phyloP scores from a whole-genome alignment of 2,113 vertebrate genomes.

The Rhegmatorhina hoffmannsi region DNA sequence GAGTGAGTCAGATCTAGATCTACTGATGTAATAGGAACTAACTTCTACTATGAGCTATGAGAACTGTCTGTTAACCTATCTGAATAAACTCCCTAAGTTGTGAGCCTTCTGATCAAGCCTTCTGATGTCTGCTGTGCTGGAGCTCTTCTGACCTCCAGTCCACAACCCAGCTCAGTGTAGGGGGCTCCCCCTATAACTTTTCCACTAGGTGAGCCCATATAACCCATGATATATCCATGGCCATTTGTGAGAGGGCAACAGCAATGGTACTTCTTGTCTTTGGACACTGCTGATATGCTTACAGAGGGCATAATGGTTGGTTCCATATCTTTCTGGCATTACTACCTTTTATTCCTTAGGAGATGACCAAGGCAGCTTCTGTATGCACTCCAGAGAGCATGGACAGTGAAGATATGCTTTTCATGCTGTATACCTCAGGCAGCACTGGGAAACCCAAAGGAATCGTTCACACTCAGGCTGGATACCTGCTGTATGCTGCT shows the following conservation, averaged over 20 bases:
- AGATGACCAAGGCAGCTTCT: constrained; percentile 79
- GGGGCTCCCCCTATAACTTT: neutral
- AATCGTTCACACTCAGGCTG: constrained; percentile 89
- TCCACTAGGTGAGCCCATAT: neutral
- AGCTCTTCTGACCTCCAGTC: too few species aligned
- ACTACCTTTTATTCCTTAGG: constrained; percentile 66
- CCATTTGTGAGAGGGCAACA: neutral
- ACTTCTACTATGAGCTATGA: too few species aligned
- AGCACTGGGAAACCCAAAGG: constrained; percentile 93
- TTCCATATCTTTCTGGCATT: neutral
- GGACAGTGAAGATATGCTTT: constrained; percentile 88
- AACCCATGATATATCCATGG: neutral
- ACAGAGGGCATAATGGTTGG: neutral
- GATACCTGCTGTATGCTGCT: constrained; percentile 87
- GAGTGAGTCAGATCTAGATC: too few species aligned
- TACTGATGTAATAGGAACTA: too few species aligned
- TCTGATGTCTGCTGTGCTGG: too few species aligned
- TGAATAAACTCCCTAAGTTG: too few species aligned
- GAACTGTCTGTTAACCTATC: too few species aligned
- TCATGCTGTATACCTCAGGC: constrained; percentile 90
- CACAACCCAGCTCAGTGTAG: too few species aligned
- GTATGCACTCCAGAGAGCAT: constrained; percentile 83
- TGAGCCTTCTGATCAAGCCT: too few species aligned
- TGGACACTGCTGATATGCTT: neutral
- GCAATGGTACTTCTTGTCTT: neutral